Base-by-base conservation (phyloP, 2,797 vertebrate species). In the Pteronotus mesoamericanus region DNA sequence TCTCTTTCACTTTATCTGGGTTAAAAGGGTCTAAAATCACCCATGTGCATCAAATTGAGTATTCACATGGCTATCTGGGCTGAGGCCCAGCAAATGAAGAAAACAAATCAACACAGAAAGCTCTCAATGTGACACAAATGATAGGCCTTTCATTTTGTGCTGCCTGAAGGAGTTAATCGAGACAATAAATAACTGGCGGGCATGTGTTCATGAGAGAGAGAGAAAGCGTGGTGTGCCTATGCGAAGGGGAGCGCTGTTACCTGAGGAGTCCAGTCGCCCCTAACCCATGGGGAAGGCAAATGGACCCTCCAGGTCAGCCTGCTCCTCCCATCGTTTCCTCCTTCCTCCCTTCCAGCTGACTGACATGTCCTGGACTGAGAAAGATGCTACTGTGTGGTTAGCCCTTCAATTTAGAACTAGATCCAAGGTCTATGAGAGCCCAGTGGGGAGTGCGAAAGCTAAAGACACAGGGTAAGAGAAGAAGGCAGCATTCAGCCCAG, bases 1-100 rank as follows among this genome's bases (percentile, higher is more conserved):
- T 74, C 39, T 44, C 77, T 77, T 95, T 86, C 1, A 32, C 29
- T 87, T 77, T 91, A 80, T 96, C 72, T 96, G 42, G 91, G 90
- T 95, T 96, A 94, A 90, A 89, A 91, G 92, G 51, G 42, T 86
- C 80, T 94, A 84, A 96, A 96, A 82, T 64, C 94, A 87, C 44
- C 72, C 91, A 89, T 22, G 80, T 87, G 95, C 74, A 87, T 84
- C 72, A 83, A 61, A 74, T 24, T 71, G 84, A 94, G 72, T 79
- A 57, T 94, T 94, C 72, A 44, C 55, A 91, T 46, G 48, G 83
- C 21, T 84, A 29, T 93, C 51, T 64, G 71, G 51, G 59, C 42
- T 55, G 39, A 55, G 59, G 80, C 39, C 32, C 26, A 15, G 51
- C 79, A 86, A 86, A 44, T 2, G 51, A 87, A 91, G 85, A 90